Conservation (phyloP, 2,113 vertebrate species). For the Ptyas mucosa region DNA sequence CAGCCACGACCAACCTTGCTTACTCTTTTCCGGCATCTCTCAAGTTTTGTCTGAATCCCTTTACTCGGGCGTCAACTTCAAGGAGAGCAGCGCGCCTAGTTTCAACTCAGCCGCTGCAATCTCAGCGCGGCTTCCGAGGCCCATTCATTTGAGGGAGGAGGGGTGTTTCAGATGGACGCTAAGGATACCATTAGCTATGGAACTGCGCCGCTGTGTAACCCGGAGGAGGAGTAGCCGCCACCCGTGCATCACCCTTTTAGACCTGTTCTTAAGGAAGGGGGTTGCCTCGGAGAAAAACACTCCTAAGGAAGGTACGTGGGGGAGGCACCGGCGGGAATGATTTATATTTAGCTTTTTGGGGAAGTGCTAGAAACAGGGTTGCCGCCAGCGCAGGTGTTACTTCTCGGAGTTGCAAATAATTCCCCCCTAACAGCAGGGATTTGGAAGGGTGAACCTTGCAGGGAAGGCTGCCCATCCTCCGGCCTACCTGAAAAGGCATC, state of each 20-base stretch:
- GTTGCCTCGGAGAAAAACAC: fast-evolving
- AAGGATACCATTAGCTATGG: background rate
- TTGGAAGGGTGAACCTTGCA: background rate
- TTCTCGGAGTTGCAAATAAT: background rate
- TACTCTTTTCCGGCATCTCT: background rate
- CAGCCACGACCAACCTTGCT: background rate
- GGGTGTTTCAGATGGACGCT: background rate
- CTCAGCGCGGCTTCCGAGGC: background rate
- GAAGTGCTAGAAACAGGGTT: background rate
- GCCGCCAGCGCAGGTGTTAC: too few species aligned
- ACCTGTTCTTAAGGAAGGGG: background rate
- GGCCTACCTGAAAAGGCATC: background rate
- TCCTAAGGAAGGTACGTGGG: fast-evolving
- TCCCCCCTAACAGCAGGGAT: background rate
- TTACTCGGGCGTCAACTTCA: background rate
- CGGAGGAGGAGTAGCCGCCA: background rate
- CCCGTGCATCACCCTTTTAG: too few species aligned
- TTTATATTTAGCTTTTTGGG: background rate
- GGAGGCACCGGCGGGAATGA: background rate
- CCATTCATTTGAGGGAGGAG: background rate
- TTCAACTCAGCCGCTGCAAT: background rate
- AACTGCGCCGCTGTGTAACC: background rate
- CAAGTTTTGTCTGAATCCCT: background rate
- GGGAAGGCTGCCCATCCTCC: too few species aligned
- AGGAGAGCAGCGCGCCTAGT: background rate